Conservation (phyloP, 2,888 invertebrate species). For the Strigamia transsilvanica region DNA sequence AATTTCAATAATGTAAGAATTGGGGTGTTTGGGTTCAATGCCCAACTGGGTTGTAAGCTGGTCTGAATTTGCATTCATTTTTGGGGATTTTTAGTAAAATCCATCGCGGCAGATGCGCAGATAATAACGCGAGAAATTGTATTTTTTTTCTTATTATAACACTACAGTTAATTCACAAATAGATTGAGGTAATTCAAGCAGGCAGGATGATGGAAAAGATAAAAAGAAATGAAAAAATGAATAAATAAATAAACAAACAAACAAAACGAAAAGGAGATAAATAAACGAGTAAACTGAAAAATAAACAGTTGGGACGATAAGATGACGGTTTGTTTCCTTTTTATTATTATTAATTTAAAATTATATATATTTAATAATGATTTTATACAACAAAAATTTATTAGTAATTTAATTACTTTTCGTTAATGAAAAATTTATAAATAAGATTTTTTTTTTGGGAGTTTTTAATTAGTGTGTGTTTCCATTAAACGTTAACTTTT, state of each 20-base stretch:
- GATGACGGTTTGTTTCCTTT: neutral
- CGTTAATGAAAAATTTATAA: neutral
- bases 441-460: neutral
- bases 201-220: neutral
- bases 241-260: neutral
- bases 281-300: too few species aligned
- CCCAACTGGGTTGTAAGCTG: too few species aligned
- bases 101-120: too few species aligned
- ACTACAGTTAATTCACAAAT: constrained; percentile 1
- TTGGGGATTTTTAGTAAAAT: too few species aligned
- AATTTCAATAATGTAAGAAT: too few species aligned
- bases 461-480: constrained; percentile 26
- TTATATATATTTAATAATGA: neutral
- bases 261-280: neutral
- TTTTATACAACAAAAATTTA: constrained; percentile 12
- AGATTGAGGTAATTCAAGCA: neutral
- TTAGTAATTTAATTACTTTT: neutral
- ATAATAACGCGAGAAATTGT: too few species aligned
- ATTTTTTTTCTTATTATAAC: neutral
- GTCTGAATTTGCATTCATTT: too few species aligned
- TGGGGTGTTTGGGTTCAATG: too few species aligned
- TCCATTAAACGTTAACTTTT: constrained; percentile 13
- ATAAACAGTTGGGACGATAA: neutral
- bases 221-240: neutral
- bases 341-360: neutral